Percentiles rank a stretch among this genome's conserved stretches.
phyloP scores from a whole-genome alignment of 2,797 vertebrate genomes.

The Ambastaia sidthimunki region DNA sequence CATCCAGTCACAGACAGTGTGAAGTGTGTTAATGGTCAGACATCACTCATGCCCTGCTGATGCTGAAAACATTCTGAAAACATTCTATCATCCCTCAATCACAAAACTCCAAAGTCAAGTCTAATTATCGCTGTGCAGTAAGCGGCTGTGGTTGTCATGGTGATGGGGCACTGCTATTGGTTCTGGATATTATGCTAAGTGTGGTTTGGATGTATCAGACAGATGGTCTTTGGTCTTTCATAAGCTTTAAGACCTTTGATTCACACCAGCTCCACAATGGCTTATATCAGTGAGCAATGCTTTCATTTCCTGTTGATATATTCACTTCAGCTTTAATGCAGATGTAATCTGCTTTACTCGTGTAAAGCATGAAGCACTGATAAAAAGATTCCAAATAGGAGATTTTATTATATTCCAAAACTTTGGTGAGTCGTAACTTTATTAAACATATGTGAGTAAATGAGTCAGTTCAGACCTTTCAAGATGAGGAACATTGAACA shows the following conservation, averaged over 20 bases:
- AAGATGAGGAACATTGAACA: too few species aligned
- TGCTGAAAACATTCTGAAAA: constrained; percentile 6
- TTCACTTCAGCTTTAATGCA: neutral
- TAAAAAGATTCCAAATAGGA: neutral
- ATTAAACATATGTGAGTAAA: neutral
- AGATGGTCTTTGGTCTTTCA: constrained; percentile 8
- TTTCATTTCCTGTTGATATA: constrained; percentile 30
- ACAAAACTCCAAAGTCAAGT: constrained; percentile 4
- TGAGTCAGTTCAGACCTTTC: too few species aligned
- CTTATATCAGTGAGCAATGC: neutral
- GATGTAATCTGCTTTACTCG: neutral
- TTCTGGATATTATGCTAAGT: constrained; percentile 6
- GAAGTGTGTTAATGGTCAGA: constrained; percentile 3
- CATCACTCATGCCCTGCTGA: neutral
- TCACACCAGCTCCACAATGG: neutral
- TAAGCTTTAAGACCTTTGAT: neutral
- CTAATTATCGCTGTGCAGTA: constrained; percentile 19
- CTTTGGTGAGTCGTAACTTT: neutral
- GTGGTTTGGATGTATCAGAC: neutral
- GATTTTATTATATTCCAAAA: constrained; percentile 7
- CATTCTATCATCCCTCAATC: neutral
- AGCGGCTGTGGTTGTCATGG: constrained; percentile 53
- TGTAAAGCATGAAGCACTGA: neutral
- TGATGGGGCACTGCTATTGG: constrained; percentile 41
- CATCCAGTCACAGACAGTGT: neutral